phyloP scores from a whole-genome alignment of 1,140 invertebrate species.

The Drosophila nigromelanica region DNA sequence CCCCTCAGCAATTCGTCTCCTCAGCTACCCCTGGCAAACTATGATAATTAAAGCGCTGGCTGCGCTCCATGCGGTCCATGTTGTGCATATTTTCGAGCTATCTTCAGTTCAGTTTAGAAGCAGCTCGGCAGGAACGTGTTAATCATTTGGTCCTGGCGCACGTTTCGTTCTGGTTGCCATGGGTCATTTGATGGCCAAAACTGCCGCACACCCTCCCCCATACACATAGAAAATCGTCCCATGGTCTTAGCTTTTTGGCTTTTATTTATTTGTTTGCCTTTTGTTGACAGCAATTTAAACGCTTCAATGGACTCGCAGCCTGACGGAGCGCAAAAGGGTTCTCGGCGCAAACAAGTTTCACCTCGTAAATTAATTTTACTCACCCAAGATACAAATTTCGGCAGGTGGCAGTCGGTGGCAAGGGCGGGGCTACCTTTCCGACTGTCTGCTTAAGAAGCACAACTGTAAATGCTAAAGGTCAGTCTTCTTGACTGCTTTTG shows the following conservation, averaged over 20 bases:
- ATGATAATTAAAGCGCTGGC: slow-evolving; percentile 54
- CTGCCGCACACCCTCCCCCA: not conserved
- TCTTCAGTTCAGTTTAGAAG: slow-evolving; percentile 28
- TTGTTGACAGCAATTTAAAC: slow-evolving; percentile 82
- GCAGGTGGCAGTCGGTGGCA: not conserved
- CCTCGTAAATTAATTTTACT: slow-evolving; percentile 78
- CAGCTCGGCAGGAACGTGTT: slow-evolving; percentile 55
- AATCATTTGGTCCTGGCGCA: slow-evolving; percentile 69
- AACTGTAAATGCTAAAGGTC: slow-evolving; percentile 14
- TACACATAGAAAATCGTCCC: too few relatives aligned
- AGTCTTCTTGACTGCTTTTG: not conserved
- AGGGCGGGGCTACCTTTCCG: not conserved
- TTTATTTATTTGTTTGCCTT: slow-evolving; percentile 81
- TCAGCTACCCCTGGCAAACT: slow-evolving; percentile 21
- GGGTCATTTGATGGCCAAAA: slow-evolving; percentile 61
- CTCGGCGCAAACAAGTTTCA: slow-evolving; percentile 72
- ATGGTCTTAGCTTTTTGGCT: slow-evolving; percentile 34
- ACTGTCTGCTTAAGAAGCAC: not conserved
- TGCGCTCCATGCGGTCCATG: slow-evolving; percentile 21
- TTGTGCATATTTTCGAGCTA: slow-evolving; percentile 46
- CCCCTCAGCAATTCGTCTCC: not conserved
- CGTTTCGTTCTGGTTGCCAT: slow-evolving; percentile 58
- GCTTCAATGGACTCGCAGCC: slow-evolving; percentile 67
- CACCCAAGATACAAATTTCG: slow-evolving; percentile 68
- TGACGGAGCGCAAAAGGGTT: slow-evolving; percentile 70